phyloP scores from a whole-genome alignment of 2,113 vertebrate genomes.

The Quiscalus mexicanus region DNA sequence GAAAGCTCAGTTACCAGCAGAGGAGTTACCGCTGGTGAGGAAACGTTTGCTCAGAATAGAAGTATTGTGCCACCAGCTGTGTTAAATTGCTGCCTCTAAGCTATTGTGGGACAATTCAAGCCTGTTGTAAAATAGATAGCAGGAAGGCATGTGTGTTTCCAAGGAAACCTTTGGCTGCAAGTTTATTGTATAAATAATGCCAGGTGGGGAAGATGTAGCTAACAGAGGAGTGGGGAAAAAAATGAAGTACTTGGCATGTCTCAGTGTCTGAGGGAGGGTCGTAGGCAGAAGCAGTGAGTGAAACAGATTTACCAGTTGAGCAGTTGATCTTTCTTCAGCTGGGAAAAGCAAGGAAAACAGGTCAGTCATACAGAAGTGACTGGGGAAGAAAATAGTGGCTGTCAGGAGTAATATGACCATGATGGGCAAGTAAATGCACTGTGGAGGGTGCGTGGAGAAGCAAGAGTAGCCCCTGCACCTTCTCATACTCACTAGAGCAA shows the following conservation, averaged over 20 bases:
- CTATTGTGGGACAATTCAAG: constrained; percentile 25
- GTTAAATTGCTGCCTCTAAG: constrained; percentile 60
- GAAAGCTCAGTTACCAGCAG: constrained; percentile 11
- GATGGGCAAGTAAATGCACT: neutral
- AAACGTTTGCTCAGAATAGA: constrained; percentile 24
- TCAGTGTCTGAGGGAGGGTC: neutral
- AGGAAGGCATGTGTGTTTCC: constrained; percentile 59
- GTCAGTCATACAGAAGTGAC: neutral
- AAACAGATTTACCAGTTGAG: neutral
- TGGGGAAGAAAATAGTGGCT: neutral
- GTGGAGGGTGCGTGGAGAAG: neutral
- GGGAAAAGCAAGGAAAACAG: neutral
- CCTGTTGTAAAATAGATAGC: constrained; percentile 65
- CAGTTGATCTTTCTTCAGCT: neutral
- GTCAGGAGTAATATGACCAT: neutral
- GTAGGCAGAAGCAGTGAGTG: neutral
- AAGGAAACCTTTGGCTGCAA: constrained; percentile 41
- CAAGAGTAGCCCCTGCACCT: neutral
- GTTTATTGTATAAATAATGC: constrained; percentile 52
- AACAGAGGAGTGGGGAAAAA: neutral
- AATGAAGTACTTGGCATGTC: neutral
- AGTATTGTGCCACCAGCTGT: constrained; percentile 63
- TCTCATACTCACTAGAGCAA: neutral
- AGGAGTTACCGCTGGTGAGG: constrained; percentile 17
- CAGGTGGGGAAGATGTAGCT: neutral